Evolutionary conservation across 2,113 vertebrate species (phyloP).

Genomic region (Boulengerochromis microlepis): DNA sequence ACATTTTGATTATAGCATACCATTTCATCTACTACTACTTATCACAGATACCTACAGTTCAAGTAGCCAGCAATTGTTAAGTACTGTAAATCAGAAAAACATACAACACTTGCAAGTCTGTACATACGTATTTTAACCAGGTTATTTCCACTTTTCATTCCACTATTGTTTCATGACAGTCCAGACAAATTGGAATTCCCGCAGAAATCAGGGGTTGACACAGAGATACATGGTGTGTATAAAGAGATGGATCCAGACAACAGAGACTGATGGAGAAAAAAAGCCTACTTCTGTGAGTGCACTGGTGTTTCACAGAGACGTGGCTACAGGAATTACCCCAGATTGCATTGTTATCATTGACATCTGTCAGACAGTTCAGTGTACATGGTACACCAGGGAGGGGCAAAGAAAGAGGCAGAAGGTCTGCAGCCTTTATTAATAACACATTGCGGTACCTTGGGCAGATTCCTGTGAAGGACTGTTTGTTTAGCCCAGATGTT

Average conservation of each 20-base stretch:
- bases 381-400: not conserved
- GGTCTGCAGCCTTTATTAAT: not conserved
- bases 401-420: not conserved
- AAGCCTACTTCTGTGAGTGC: not conserved
- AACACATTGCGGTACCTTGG: not conserved
- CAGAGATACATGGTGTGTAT: not conserved
- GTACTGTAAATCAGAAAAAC: not conserved
- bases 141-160: not conserved
- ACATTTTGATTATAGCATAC: not conserved
- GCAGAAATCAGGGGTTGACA: not conserved
- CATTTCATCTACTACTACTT: not conserved
- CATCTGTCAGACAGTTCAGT: not conserved
- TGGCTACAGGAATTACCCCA: not conserved
- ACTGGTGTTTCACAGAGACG: not conserved
- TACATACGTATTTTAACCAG: not conserved
- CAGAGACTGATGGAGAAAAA: not conserved
- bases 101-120: not conserved
- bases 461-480: not conserved
- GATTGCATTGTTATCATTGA: not conserved
- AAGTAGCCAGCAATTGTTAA: not conserved
- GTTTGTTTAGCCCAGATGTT: not conserved
- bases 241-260: not conserved
- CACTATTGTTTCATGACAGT: not conserved
- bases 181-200: not conserved
- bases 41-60: not conserved